Percentiles rank a stretch among this genome's conserved stretches.
phyloP scores from a whole-genome alignment of 1,140 invertebrate species.

The Geopemphigus sp. region DNA sequence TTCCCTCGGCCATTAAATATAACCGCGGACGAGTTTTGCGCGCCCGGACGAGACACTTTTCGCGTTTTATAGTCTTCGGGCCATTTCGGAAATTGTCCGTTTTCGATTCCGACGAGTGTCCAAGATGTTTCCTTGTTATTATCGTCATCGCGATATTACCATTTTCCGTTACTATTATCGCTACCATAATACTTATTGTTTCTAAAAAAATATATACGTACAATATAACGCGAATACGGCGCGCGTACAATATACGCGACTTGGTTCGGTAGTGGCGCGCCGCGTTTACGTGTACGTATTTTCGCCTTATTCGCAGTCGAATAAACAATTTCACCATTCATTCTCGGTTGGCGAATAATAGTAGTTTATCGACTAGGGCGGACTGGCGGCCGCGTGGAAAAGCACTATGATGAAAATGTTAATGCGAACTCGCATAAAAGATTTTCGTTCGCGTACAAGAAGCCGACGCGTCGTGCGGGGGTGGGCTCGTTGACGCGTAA shows the following conservation, averaged over 20 bases:
- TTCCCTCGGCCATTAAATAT: no score
- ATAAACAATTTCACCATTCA: slow-evolving; percentile 31
- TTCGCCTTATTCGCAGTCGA: slow-evolving; percentile 30
- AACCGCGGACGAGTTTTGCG: no score
- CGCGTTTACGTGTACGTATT: slow-evolving; percentile 16
- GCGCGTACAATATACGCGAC: background rate
- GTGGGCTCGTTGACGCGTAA: slow-evolving; percentile 39
- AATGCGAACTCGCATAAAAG: slow-evolving; percentile 44
- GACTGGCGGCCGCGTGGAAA: slow-evolving; percentile 8
- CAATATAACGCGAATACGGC: background rate
- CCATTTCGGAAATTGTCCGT: no score
- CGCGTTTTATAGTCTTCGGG: no score
- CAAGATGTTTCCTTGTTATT: no score
- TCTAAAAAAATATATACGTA: no score
- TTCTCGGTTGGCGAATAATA: slow-evolving; percentile 15
- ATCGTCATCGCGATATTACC: background rate
- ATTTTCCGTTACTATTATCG: no score
- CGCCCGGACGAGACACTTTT: no score
- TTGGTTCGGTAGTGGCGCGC: background rate
- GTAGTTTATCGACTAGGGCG: slow-evolving; percentile 13
- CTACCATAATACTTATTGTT: no score
- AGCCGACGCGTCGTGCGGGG: background rate
- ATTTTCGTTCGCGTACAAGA: slow-evolving; percentile 26
- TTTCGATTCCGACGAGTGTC: no score
- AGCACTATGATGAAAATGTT: slow-evolving; percentile 43